phyloP scores from a whole-genome alignment of 2,888 invertebrate genomes.

The Protonemura montana region DNA sequence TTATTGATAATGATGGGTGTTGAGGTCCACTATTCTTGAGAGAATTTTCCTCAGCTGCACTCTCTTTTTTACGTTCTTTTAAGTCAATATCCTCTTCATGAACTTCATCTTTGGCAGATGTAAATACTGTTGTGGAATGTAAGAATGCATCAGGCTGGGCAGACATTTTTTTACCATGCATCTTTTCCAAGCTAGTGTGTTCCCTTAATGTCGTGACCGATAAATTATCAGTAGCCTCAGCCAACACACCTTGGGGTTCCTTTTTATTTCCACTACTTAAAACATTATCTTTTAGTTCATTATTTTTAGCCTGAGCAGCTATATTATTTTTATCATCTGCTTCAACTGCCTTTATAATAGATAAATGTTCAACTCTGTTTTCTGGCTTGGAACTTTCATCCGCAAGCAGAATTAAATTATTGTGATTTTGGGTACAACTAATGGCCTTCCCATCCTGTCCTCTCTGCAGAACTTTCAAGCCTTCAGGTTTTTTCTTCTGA shows the following conservation, averaged over 20 bases:
- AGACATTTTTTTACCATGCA: too few relatives aligned
- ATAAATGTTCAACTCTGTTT: not conserved
- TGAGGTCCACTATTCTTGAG: not conserved
- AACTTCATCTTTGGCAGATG: not conserved
- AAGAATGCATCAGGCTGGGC: too few relatives aligned
- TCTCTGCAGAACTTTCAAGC: not conserved
- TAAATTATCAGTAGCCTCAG: not conserved
- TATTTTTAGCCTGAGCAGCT: not conserved
- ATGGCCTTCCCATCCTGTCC: not conserved
- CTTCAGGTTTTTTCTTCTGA: not conserved
- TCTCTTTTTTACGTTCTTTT: not conserved
- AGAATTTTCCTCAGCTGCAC: not conserved
- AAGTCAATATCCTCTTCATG: not conserved
- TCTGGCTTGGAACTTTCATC: not conserved
- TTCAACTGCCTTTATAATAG: not conserved
- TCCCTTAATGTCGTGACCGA: too few relatives aligned
- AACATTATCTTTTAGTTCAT: not conserved
- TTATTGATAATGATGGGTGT: not conserved
- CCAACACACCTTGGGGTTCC: not conserved
- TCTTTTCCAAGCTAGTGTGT: too few relatives aligned
- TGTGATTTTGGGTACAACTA: not conserved
- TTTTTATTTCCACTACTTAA: too few relatives aligned
- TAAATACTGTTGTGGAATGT: not conserved
- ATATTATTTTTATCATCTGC: not conserved
- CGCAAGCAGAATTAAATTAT: not conserved